A percentile compares a stretch with the other conserved stretches of the same genome.
Evolutionary conservation across 2,113 vertebrate species (phyloP).

Genomic region (Coturnix japonica): DNA sequence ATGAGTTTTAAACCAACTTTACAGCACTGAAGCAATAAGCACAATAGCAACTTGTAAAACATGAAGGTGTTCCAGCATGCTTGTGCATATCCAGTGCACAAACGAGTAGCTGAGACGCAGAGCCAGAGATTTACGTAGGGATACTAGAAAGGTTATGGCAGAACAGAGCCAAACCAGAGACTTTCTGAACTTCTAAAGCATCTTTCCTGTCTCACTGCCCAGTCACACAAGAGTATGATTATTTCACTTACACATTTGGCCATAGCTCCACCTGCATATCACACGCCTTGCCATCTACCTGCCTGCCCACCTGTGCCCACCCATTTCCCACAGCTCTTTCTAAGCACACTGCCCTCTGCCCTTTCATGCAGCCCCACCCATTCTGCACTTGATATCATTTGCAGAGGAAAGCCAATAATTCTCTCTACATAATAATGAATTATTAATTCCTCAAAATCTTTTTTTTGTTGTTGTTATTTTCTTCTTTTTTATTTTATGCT

Average conservation of each 20-base stretch:
- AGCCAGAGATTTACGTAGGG: background rate
- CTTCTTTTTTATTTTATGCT: background rate
- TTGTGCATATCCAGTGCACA: rapidly evolving
- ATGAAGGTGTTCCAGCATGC: background rate
- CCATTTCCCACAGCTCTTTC: background rate
- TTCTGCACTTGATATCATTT: background rate
- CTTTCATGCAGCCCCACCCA: background rate
- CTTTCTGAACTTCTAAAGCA: background rate
- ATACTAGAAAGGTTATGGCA: background rate
- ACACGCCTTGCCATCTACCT: background rate
- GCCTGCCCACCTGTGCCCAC: background rate
- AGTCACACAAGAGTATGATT: background rate
- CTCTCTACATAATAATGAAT: constrained; percentile 3
- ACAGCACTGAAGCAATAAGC: background rate
- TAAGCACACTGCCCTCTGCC: background rate
- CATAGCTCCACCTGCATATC: background rate
- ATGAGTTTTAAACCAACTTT: background rate
- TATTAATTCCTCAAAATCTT: background rate
- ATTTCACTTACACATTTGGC: background rate
- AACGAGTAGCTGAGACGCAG: background rate
- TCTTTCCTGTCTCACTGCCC: background rate
- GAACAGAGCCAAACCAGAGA: background rate
- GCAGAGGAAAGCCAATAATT: background rate
- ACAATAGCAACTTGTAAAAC: background rate
- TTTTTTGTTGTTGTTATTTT: background rate